Conservation (phyloP, 2,113 vertebrate genomes). For the Oreotrochilus melanogaster region DNA sequence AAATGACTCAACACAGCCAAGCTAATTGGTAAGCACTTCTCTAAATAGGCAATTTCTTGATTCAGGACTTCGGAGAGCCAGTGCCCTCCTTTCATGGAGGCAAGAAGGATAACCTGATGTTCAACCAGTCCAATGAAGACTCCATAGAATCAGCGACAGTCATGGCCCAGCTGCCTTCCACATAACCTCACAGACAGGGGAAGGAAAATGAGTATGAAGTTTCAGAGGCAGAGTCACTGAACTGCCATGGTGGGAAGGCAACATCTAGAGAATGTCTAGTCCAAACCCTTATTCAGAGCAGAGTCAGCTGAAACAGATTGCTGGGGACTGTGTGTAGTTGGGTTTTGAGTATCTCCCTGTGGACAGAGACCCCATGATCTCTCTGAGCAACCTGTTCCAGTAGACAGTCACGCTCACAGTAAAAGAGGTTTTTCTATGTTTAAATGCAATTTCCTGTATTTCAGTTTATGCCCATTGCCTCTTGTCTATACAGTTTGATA, state of each 20-base stretch:
- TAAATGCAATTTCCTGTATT: background rate
- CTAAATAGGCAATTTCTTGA: background rate
- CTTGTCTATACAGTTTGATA: background rate
- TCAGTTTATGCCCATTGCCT: background rate
- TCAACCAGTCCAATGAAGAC: background rate
- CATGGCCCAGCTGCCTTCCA: background rate
- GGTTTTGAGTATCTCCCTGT: background rate
- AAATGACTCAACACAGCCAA: background rate
- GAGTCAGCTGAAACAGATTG: background rate
- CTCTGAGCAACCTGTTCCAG: background rate
- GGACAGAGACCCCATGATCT: background rate
- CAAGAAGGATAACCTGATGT: background rate
- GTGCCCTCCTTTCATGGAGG: background rate
- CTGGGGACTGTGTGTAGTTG: background rate
- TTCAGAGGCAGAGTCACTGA: background rate
- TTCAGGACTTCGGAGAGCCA: background rate
- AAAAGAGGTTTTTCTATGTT: background rate
- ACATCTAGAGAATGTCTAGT: background rate
- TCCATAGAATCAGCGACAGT: background rate
- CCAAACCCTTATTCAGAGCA: background rate
- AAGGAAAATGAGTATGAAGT: background rate
- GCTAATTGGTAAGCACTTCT: background rate
- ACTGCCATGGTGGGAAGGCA: background rate
- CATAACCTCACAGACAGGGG: background rate
- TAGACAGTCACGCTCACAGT: background rate